Base-by-base conservation (phyloP, 2,113 vertebrate species). In the Oenanthe oenanthe region DNA sequence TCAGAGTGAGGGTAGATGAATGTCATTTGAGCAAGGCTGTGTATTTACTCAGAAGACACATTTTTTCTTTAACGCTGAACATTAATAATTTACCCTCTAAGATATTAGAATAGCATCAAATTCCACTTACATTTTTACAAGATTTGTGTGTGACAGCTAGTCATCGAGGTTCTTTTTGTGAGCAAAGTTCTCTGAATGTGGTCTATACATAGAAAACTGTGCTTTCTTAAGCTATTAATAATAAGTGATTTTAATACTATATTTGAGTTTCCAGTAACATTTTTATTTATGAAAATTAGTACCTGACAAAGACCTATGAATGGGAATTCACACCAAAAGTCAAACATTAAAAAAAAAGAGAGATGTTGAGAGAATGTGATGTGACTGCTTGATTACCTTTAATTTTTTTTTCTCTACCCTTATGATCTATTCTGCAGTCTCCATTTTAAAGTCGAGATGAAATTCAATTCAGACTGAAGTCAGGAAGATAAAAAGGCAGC, bases 61-160 rank as follows among this genome's bases (percentile, higher is more conserved):
- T 91, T 87, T 95, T 91, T 93, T 93, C 74, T 97, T 75, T 91
- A 95, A 82, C 5, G 3, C 45, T 78, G 91, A 95, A 75, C 94
- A 97, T 97, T 95, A 97, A 97, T 97, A 96, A 97, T 97, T 97
- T 94, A 97, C 89, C 42, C 51, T 92, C 57, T 74, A 95, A 92
- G 61, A 91, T 97, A 96, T 95, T 92, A 96, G 83, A 96, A 96
- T 70, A 82, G 21, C 74, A 94, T 94, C 87, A 92, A 93, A 86
- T 94, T 93, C 89, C 54, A 79, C 83, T 92, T 61, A 50, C 92
- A 92, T 85, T 97, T 96, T 96, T 88, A 60, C 48, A 84, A 70
- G 80, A 93, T 81, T 83, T 83, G 42, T 91, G 53, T 85, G 60
- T 94, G 85, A 86, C 85, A 92, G 61, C 34, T 77, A 85, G 47